Conservation (phyloP, 2,888 invertebrate genomes). For the Myathropa florea region DNA sequence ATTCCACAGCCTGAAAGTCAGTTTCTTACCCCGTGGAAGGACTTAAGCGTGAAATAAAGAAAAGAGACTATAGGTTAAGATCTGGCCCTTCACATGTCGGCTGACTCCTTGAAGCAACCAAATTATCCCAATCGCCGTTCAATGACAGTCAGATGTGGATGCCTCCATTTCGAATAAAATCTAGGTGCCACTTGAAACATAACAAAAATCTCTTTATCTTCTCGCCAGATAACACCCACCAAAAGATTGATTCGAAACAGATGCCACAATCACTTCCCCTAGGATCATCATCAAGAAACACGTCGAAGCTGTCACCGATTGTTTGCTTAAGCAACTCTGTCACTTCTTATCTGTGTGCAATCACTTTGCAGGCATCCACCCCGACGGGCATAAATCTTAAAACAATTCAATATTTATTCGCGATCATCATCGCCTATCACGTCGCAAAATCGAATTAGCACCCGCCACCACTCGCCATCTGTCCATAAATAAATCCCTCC, state of each 20-base stretch:
- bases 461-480: constrained; percentile 33
- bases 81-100: too few relatives aligned
- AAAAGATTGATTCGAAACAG: not conserved
- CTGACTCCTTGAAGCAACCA: too few relatives aligned
- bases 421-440: constrained; percentile 24
- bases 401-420: constrained; percentile 53
- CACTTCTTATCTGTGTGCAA: not conserved
- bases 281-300: not conserved
- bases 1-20: too few relatives aligned
- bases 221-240: too few relatives aligned
- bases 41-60: too few relatives aligned
- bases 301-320: not conserved
- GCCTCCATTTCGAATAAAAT: too few relatives aligned
- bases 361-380: not conserved
- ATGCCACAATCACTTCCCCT: not conserved
- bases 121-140: too few relatives aligned
- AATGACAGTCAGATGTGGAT: too few relatives aligned
- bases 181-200: too few relatives aligned
- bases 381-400: constrained; percentile 40
- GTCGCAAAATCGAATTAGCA: constrained; percentile 35
- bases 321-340: not conserved
- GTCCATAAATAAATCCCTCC: constrained; percentile 47
- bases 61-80: too few relatives aligned
- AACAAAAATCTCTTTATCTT: too few relatives aligned
- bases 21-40: too few relatives aligned